Percentiles rank a stretch among this genome's conserved stretches.
phyloP scores from a whole-genome alignment of 37 sponge, comb jelly and placozoan species.

The Hexactinellida sp. region DNA sequence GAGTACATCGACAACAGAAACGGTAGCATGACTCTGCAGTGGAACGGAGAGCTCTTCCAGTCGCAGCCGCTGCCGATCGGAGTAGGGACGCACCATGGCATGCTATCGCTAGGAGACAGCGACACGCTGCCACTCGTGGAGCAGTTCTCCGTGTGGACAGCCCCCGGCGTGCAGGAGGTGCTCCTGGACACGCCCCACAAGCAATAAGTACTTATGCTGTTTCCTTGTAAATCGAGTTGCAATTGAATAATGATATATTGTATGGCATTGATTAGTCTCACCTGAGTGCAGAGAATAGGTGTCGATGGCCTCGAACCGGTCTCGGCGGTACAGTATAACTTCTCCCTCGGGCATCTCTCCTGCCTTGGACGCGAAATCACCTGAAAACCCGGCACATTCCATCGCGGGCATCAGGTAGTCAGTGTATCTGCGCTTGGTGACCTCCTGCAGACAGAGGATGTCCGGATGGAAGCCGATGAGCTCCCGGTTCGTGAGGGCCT shows the following conservation, averaged over 20 bases:
- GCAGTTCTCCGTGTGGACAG: neutral
- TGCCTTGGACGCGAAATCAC: constrained; percentile 34
- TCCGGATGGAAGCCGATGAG: constrained; percentile 63
- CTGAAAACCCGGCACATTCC: constrained; percentile 44
- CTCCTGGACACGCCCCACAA: neutral
- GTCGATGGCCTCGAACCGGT: constrained; percentile 33
- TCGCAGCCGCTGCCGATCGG: neutral
- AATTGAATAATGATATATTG: neutral
- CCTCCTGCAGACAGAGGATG: constrained; percentile 72
- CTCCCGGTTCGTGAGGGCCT: constrained; percentile 45
- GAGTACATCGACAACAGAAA: neutral
- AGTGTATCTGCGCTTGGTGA: constrained; percentile 28
- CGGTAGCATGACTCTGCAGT: neutral
- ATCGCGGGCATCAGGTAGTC: constrained; percentile 44
- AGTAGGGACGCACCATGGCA: neutral
- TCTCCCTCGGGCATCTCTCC: constrained; percentile 70
- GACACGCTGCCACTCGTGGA: neutral
- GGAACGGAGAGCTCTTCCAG: neutral
- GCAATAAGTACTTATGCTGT: too few relatives aligned
- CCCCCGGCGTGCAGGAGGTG: neutral
- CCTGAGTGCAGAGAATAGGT: neutral
- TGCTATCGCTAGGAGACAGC: neutral
- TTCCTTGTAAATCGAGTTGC: too few relatives aligned
- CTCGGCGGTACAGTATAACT: constrained; percentile 37
- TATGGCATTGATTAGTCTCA: neutral